Evolutionary conservation across 2,888 invertebrate genomes (phyloP), one percentile per base, ranked within the genome.

Genomic region (Andrena praecox): DNA sequence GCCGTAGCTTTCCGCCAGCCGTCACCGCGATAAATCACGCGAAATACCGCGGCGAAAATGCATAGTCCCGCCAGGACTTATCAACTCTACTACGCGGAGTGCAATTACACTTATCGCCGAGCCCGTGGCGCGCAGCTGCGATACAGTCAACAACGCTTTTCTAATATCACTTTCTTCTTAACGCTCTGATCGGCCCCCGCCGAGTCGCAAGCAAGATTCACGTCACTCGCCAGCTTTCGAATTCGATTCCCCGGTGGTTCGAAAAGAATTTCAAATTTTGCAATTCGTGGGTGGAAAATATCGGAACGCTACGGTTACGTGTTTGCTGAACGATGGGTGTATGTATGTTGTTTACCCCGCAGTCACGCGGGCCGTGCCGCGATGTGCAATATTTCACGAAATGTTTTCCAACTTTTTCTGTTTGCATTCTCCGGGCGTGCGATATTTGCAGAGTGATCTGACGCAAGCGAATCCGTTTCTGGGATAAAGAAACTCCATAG

Each of bases 11-110:
- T n/a, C 70, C 70, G 66, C 24, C 72, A 56, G 42, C 73, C 81
- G 73, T 42, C 67, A 54, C 73, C 12, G 75, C 62, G 77, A 83
- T 83, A 81, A 81, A 83, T 83, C 82, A 81, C 63, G 29, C 68
- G 72, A 64, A 77, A 73, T 33, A 76, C 42, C 80, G 33, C 50
- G 68, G 59, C 64, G 75, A 56, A 72, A 82, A 82, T 70, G 68
- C 72, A 69, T 59, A 42, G 62, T 24, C 24, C 42, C 69, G 63
- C 20, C 29, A 48, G 67, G 27, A 69, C 70, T 75, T 70, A 76
- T 74, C 59, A 66, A 80, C 60, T 71, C 68, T 10, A 59, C 24
- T 33, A 33, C 62, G 54, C 24, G 4, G 12, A 67, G 68, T 56
- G 60, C 73, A 74, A 71, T 80, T 83, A 63, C n/a, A 16, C 35